Conservation (phyloP, 2,888 invertebrate genomes). For the Metacarcinus magister region DNA sequence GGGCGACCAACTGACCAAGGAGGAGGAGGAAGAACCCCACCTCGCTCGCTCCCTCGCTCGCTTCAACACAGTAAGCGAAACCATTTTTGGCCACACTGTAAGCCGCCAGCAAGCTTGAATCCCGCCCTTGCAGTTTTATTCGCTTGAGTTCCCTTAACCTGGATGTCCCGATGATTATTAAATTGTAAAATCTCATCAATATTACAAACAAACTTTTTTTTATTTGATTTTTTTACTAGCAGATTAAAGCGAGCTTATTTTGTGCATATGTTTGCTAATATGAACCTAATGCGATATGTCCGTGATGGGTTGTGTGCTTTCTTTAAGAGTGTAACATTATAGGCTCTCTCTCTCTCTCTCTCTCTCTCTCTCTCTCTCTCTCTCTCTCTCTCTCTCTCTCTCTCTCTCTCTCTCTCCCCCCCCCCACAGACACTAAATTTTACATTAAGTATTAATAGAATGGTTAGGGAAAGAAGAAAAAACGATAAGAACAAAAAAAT, state of each 20-base stretch:
- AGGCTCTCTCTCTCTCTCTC: too few species aligned
- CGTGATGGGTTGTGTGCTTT: neutral
- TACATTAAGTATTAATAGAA: neutral
- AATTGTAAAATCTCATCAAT: slow-evolving; percentile 45
- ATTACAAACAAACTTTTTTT: slow-evolving; percentile 32
- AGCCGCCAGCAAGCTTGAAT: neutral
- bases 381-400: too few species aligned
- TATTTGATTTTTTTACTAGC: neutral
- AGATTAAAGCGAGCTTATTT: slow-evolving; percentile 46
- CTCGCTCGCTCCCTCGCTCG: neutral
- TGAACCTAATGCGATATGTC: neutral
- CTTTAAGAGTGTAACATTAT: too few species aligned
- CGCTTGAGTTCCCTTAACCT: slow-evolving; percentile 16
- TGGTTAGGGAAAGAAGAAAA: neutral
- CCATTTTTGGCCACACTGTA: slow-evolving; percentile 27
- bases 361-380: too few species aligned
- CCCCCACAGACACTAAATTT: neutral
- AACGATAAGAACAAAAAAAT: neutral
- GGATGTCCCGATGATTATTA: slow-evolving; percentile 40
- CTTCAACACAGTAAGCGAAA: slow-evolving; percentile 31
- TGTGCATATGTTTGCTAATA: slow-evolving; percentile 22
- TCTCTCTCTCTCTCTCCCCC: too few species aligned
- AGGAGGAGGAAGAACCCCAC: too few species aligned
- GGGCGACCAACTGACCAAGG: neutral
- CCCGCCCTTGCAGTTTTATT: slow-evolving; percentile 12